phyloP scores from a whole-genome alignment of 2,113 vertebrate genomes.

The Solenodon paradoxus region DNA sequence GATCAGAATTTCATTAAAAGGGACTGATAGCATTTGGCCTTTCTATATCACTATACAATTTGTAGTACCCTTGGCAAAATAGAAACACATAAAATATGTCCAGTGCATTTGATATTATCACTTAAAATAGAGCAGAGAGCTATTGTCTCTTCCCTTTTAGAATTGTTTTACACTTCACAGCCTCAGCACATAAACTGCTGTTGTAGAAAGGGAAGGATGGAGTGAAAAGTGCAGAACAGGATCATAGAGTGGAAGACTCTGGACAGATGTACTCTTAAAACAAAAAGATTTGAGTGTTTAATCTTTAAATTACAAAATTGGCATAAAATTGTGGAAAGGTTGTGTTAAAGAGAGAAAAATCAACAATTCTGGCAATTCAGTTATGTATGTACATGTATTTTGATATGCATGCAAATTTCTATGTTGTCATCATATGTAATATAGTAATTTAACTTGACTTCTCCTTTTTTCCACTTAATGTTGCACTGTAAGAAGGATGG shows the following conservation, averaged over 20 bases:
- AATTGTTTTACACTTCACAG: neutral
- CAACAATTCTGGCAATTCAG: neutral
- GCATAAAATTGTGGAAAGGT: neutral
- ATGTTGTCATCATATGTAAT: neutral
- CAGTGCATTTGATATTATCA: slow-evolving; percentile 6
- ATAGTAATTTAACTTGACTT: neutral
- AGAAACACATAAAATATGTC: slow-evolving; percentile 2
- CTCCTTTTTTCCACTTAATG: neutral
- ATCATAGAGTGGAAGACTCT: neutral
- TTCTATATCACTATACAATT: slow-evolving; percentile 2
- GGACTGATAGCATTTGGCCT: slow-evolving; percentile 3
- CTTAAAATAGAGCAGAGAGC: neutral
- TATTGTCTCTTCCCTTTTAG: neutral
- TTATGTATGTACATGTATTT: neutral
- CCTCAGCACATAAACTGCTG: neutral
- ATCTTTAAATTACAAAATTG: neutral
- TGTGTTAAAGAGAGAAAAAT: neutral
- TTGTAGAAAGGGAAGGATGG: accelerated
- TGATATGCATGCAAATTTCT: neutral
- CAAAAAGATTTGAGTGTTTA: neutral
- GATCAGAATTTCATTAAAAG: slow-evolving; percentile 59
- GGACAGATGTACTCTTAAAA: neutral
- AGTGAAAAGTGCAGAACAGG: neutral
- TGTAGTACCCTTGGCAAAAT: slow-evolving; percentile 35
- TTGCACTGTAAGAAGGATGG: neutral